Percentiles rank a stretch among this genome's conserved stretches.
Conservation (phyloP, 2,888 invertebrate species). For the Platycheirus albimanus region DNA sequence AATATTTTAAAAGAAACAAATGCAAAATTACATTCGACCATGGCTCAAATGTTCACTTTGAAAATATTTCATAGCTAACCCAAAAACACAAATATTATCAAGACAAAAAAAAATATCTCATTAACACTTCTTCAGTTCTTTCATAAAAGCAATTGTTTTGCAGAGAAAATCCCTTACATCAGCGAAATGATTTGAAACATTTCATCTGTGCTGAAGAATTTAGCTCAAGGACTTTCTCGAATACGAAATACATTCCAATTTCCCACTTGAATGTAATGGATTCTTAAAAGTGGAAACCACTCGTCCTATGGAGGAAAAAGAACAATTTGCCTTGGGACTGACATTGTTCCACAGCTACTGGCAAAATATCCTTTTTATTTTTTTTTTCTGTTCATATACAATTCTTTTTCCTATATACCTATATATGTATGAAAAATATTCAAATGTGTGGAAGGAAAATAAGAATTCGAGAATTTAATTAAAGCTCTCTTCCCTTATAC, state of each 20-base stretch:
- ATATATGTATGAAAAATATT: slow-evolving; percentile 36
- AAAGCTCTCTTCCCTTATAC: slow-evolving; percentile 21
- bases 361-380: slow-evolving; percentile 56
- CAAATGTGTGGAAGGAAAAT: slow-evolving; percentile 51
- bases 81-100: slow-evolving; percentile 49
- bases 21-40: slow-evolving; percentile 12
- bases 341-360: slow-evolving; percentile 70
- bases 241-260: slow-evolving; percentile 71
- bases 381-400: slow-evolving; percentile 40
- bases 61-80: slow-evolving; percentile 40
- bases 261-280: slow-evolving; percentile 73
- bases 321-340: slow-evolving; percentile 69
- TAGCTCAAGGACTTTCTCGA: slow-evolving; percentile 71
- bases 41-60: slow-evolving; percentile 8
- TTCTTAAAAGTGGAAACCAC: slow-evolving; percentile 69
- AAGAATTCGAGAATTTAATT: slow-evolving; percentile 34
- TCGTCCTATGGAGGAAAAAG: slow-evolving; percentile 58
- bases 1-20: neutral
- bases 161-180: slow-evolving; percentile 57
- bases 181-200: slow-evolving; percentile 69
- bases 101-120: slow-evolving; percentile 53
- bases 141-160: slow-evolving; percentile 65
- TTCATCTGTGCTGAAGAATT: slow-evolving; percentile 64
- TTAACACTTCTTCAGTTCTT: slow-evolving; percentile 59
- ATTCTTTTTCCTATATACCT: slow-evolving; percentile 30